phyloP scores from a whole-genome alignment of 2,888 invertebrate species.

The Cosmia trapezina region DNA sequence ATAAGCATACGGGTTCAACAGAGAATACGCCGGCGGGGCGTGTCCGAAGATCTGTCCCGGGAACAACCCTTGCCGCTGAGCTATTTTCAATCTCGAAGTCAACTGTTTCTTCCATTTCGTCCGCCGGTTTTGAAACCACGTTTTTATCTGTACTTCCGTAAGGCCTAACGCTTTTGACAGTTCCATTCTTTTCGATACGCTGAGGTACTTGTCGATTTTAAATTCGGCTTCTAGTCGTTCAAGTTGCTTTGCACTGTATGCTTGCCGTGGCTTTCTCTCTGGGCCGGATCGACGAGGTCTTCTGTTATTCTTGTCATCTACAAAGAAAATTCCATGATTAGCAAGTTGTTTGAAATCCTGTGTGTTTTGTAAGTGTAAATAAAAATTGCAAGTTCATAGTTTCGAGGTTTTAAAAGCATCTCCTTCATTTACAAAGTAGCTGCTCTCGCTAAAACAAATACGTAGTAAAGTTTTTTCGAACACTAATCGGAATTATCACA shows the following conservation, averaged over 20 bases:
- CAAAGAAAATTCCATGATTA: slow-evolving; percentile 53
- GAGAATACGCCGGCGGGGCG: slow-evolving; percentile 91
- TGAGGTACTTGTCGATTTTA: slow-evolving; percentile 98
- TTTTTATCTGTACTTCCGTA: slow-evolving; percentile 98
- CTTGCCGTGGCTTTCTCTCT: slow-evolving; percentile 98
- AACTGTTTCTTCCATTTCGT: slow-evolving; percentile 99
- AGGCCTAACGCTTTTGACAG: slow-evolving; percentile 96
- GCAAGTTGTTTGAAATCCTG: slow-evolving; percentile 26
- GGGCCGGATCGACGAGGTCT: slow-evolving; percentile 96
- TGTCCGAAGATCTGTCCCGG: slow-evolving; percentile 93
- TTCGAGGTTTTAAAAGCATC: slow-evolving; percentile 64
- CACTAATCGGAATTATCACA: slow-evolving; percentile 89
- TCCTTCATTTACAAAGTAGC: slow-evolving; percentile 83
- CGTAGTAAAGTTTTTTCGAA: slow-evolving; percentile 84
- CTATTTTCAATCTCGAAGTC: slow-evolving; percentile 96
- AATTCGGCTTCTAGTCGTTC: slow-evolving; percentile 98
- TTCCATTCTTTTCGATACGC: slow-evolving; percentile 98
- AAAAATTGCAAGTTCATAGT: slow-evolving; percentile 54
- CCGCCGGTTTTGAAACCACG: slow-evolving; percentile 98
- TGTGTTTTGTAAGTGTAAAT: slow-evolving; percentile 43
- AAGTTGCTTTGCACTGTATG: slow-evolving; percentile 98
- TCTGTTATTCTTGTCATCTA: slow-evolving; percentile 95
- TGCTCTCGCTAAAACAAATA: slow-evolving; percentile 85
- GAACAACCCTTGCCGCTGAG: slow-evolving; percentile 95
- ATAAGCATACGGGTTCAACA: slow-evolving; percentile 91